Evolutionary conservation across 2,113 vertebrate species (phyloP).

Genomic region (Datnioides undecimradiatus): DNA sequence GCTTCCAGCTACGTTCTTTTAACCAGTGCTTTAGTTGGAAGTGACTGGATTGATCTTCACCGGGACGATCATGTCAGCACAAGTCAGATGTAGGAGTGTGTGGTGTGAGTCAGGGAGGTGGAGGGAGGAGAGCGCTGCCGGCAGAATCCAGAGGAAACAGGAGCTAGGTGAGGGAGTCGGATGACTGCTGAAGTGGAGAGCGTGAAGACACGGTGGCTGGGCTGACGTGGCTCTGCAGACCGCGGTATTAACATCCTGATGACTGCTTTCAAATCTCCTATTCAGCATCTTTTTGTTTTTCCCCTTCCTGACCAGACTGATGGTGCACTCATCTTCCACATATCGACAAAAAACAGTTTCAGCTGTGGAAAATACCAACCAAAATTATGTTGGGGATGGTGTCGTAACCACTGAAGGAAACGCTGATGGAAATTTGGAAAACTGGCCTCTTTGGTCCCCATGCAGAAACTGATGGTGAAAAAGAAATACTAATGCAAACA

Average conservation of each 20-base stretch:
- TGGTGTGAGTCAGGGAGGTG: constrained; percentile 20
- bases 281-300: constrained; percentile 60
- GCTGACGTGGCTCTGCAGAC: constrained; percentile 58
- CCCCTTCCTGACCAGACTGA: constrained; percentile 35
- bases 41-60: constrained; percentile 26
- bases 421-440: constrained; percentile 45
- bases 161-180: constrained; percentile 36
- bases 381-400: constrained; percentile 39
- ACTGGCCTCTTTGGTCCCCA: neutral
- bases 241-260: constrained; percentile 36
- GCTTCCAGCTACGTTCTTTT: constrained; percentile 35
- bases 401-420: constrained; percentile 19
- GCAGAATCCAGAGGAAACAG: constrained; percentile 30
- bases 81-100: constrained; percentile 32
- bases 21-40: constrained; percentile 3
- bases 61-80: constrained; percentile 26
- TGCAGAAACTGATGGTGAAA: neutral
- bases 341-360: constrained; percentile 26
- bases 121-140: constrained; percentile 9
- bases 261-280: constrained; percentile 21
- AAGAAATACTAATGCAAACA: constrained; percentile 34
- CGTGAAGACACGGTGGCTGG: constrained; percentile 30
- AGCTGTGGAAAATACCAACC: constrained; percentile 54
- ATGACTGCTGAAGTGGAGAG: constrained; percentile 21
- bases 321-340: constrained; percentile 39